Conservation (phyloP, 2,797 vertebrate genomes). For the Xyrichtys novacula region DNA sequence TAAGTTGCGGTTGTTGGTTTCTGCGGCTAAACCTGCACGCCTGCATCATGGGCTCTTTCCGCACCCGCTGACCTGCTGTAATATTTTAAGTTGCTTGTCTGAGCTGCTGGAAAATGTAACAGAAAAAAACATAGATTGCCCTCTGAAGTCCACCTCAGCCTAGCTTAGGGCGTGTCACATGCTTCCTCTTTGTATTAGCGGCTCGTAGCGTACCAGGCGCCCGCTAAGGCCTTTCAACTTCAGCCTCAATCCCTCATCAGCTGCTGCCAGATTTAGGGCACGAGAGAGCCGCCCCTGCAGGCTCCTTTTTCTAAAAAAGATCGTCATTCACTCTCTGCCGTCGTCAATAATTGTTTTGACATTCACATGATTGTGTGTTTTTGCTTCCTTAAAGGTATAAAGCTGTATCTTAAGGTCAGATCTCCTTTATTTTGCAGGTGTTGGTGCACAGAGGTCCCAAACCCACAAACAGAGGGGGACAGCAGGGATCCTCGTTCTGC, state of each 20-base stretch:
- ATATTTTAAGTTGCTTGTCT: constrained; percentile 82
- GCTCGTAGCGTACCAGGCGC: constrained; percentile 81
- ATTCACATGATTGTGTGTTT: constrained; percentile 44
- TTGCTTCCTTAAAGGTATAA: constrained; percentile 18
- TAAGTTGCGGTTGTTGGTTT: constrained; percentile 42
- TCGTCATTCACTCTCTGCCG: constrained; percentile 17
- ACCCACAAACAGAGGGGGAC: too few species aligned
- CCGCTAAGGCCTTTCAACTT: constrained; percentile 75
- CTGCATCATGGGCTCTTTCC: constrained; percentile 32
- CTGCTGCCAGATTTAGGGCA: constrained; percentile 61
- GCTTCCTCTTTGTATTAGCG: constrained; percentile 88
- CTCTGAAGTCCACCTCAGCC: constrained; percentile 68
- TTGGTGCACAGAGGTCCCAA: neutral
- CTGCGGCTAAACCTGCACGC: constrained; percentile 22
- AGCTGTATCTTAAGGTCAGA: constrained; percentile 40
- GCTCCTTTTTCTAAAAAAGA: constrained; percentile 26
- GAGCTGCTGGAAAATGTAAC: constrained; percentile 63
- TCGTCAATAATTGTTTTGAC: constrained; percentile 51
- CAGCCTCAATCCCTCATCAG: constrained; percentile 76
- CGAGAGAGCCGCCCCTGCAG: constrained; percentile 22
- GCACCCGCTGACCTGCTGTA: constrained; percentile 73
- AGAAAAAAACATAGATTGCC: constrained; percentile 37
- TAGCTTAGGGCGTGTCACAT: constrained; percentile 90
- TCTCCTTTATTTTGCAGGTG: constrained; percentile 50
- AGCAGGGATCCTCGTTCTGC: neutral